A percentile compares a stretch with the other conserved stretches of the same genome.
These are phyloP conservation scores for Alsophila aescularia DNA, from an alignment of 2,888 invertebrate genomes.

Conservation along the genomic window DNA sequence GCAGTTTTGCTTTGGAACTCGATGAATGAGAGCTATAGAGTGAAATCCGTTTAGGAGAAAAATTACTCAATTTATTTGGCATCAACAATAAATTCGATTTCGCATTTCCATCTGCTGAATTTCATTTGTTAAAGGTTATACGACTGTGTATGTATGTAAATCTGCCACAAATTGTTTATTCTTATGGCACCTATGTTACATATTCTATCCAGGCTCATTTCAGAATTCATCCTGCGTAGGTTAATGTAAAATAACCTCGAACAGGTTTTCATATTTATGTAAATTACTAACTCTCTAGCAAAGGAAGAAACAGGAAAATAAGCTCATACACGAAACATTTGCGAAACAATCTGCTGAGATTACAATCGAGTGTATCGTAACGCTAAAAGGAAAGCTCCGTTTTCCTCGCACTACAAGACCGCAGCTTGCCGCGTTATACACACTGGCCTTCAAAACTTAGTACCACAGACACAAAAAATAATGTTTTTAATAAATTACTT, in stretches of 20 bases:
- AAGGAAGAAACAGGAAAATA: constrained; percentile 8
- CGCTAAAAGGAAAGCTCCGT: constrained; percentile 28
- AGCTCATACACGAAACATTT: constrained; percentile 5
- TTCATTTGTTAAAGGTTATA: neutral
- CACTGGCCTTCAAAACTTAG: too few relatives aligned
- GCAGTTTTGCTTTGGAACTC: constrained; percentile 12
- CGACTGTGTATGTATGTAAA: neutral
- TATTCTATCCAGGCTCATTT: neutral
- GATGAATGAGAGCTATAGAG: neutral
- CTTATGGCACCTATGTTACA: neutral
- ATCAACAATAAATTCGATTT: too few relatives aligned
- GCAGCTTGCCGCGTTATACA: constrained; percentile 3
- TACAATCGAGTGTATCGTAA: constrained; percentile 9
- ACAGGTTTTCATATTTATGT: neutral
- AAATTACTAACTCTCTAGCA: neutral
- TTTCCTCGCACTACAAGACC: constrained; percentile 21
- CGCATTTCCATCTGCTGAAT: too few relatives aligned
- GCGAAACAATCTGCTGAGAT: constrained; percentile 17
- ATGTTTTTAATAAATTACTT: too few relatives aligned
- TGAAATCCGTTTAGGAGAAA: constrained; percentile 4
- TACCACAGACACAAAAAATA: neutral
- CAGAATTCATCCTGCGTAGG: neutral
- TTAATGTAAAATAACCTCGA: neutral
- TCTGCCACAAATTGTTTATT: too few relatives aligned
- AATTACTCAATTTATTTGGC: too few relatives aligned